phyloP scores from a whole-genome alignment of 2,888 invertebrate genomes.

The Troides oblongomaculatus region DNA sequence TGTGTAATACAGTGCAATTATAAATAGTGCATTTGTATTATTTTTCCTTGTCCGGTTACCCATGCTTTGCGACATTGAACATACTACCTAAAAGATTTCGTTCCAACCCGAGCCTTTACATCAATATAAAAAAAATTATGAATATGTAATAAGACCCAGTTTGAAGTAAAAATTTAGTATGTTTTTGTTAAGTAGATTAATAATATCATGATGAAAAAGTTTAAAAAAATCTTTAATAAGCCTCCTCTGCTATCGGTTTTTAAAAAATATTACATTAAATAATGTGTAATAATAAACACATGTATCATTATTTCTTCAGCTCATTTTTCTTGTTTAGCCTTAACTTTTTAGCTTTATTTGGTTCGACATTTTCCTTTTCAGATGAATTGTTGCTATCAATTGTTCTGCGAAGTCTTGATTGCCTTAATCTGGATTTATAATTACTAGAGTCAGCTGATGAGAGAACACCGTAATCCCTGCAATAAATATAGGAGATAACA shows the following conservation, averaged over 20 bases:
- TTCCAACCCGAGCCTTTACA: no score
- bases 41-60: no score
- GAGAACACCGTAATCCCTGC: conserved; percentile 53
- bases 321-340: conserved; percentile 35
- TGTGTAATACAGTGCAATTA: no score
- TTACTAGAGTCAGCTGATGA: conserved; percentile 44
- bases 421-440: conserved; percentile 40
- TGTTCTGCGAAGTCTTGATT: conserved; percentile 49
- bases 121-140: no score
- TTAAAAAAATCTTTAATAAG: neutral
- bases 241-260: neutral
- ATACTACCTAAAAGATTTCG: no score
- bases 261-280: neutral
- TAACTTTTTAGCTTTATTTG: conserved; percentile 53
- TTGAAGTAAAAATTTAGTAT: no score
- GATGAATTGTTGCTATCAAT: conserved; percentile 69
- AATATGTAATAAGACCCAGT: no score
- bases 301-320: conserved; percentile 17
- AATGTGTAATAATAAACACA: neutral
- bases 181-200: no score
- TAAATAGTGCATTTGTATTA: no score
- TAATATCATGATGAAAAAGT: neutral
- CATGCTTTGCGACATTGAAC: no score
- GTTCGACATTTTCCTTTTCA: conserved; percentile 71
- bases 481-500: conserved; percentile 34